Evolutionary conservation across 2,113 vertebrate species (phyloP), one percentile per base, ranked within the genome.

Genomic region (Myxocyprinus asiaticus): DNA sequence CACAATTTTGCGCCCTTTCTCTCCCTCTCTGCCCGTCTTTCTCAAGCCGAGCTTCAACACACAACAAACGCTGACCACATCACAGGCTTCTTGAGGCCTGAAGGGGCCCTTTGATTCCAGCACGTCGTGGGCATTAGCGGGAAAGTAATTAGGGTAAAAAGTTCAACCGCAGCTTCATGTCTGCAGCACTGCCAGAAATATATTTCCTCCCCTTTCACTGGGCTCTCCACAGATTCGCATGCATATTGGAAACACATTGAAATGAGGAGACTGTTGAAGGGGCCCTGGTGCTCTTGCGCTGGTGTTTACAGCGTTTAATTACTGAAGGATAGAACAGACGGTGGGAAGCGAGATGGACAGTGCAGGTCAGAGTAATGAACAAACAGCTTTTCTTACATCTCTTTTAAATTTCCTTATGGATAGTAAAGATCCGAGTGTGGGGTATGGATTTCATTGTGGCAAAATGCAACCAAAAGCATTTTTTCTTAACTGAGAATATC

Each of bases 121-220:
- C 93, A 93, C 87, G 93, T 95, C 93, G 92, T 91, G 93, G 94
- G 94, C 96, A 96, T 96, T 95, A 96, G 94, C 82, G 90, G 93
- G 91, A 95, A 95, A 94, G 92, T 96, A 97, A 97, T 96, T 94
- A 97, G 95, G 95, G 96, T 97, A 96, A 97, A 98, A 96, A 96
- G 95, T 98, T 98, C 95, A 97, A 92, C 94, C 94, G 85, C 93
- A 95, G 92, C 80, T 93, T 91, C 88, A 90, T 88, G 93, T 92
- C 94, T 94, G 62, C 92, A 90, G 91, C 88, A 83, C 91, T 94
- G 94, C 94, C 94, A 95, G 92, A 95, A 95, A 95, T 91, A 92
- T 90, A 94, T 94, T 94, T 95, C 93, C 94, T 94, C 92, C 90
- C 88, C 81, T 92, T 87, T 93, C 92, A 89, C 91, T 87, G 89